Evolutionary conservation across 2,888 invertebrate species (phyloP), one percentile per base, ranked within the genome.

Genomic region (Scaptomyza parva): DNA sequence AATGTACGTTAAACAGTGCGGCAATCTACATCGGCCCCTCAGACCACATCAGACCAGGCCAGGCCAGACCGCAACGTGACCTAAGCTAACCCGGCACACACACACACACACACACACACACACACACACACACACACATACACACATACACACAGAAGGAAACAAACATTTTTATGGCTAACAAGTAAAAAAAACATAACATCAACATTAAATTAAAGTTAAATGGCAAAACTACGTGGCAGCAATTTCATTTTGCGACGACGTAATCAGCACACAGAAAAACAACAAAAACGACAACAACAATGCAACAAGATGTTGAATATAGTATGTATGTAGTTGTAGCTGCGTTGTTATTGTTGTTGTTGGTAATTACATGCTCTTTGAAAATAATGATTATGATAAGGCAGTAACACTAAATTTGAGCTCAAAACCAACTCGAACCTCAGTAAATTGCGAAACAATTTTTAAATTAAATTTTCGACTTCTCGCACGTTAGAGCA

Each of bases 171-270:
- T 83, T 87, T 76, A 83, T 82, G 70, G 77, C 61, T 51, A 87
- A 77, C 88, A 74, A n/a, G n/a, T n/a, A n/a, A n/a, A n/a, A 78
- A 85, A 74, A 83, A 74, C 80, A 80, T 79, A 80, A 83, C 88
- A 79, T 76, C 72, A 78, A 85, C 85, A 86, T 88, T 86, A 85
- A 88, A 88, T 85, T 83, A 88, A 88, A 86, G 85, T 86, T 86
- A 88, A 85, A 86, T 86, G 81, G 81, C 78, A 71, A 88, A 86
- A 86, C 87, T 88, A 85, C 86, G 85, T 88, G 88, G 88, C 81
- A 81, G 86, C 87, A 84, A 77, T 78, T 86, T 70, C 71, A 78
- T 68, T 75, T 72, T 70, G 64, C 70, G 78, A 74, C 76, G 80
- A 78, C 76, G 77, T 76, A 79, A 83, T 83, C 76, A 78, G 80